Percentiles rank a stretch among this genome's conserved stretches.
Conservation (phyloP, 2,888 invertebrate species). For the Prostheceraeus crozeri region DNA sequence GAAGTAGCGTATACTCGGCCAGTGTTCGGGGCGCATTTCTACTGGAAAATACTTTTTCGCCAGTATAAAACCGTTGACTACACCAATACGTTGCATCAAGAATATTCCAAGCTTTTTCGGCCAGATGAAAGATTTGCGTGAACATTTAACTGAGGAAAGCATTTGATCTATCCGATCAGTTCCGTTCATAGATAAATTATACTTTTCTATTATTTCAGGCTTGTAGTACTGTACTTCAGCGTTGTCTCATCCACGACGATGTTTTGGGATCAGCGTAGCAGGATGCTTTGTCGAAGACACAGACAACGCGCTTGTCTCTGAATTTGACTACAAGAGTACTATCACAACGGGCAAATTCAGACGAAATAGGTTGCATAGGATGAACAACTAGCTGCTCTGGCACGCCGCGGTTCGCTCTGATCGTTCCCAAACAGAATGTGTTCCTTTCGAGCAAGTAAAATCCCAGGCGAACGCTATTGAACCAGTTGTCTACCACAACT, state of each 20-base stretch:
- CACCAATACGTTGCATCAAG: constrained; percentile 25
- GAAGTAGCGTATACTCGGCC: constrained; percentile 15
- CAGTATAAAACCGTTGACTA: constrained; percentile 15
- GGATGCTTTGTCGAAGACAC: constrained; percentile 23
- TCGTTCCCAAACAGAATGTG: constrained; percentile 13
- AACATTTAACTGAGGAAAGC: not conserved
- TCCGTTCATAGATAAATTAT: no score
- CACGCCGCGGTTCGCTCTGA: not conserved
- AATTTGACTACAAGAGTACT: constrained; percentile 6
- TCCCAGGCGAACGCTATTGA: constrained; percentile 9
- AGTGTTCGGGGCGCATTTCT: constrained; percentile 3
- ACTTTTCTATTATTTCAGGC: no score
- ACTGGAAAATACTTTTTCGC: constrained; percentile 14
- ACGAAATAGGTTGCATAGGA: constrained; percentile 25
- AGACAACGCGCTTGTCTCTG: constrained; percentile 11
- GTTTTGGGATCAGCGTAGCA: constrained; percentile 4
- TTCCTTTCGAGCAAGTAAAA: constrained; percentile 12
- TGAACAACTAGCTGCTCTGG: constrained; percentile 6
- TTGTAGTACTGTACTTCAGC: constrained; percentile 18
- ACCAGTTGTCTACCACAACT: constrained; percentile 20
- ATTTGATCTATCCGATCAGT: constrained; percentile 17
- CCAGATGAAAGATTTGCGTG: constrained; percentile 14
- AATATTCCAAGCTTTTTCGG: constrained; percentile 16
- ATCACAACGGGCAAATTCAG: constrained; percentile 18
- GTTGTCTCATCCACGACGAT: constrained; percentile 16